These are phyloP conservation scores for Neostethus bicornis DNA, from an alignment of 2,797 vertebrate species.

Conservation along the genomic window DNA sequence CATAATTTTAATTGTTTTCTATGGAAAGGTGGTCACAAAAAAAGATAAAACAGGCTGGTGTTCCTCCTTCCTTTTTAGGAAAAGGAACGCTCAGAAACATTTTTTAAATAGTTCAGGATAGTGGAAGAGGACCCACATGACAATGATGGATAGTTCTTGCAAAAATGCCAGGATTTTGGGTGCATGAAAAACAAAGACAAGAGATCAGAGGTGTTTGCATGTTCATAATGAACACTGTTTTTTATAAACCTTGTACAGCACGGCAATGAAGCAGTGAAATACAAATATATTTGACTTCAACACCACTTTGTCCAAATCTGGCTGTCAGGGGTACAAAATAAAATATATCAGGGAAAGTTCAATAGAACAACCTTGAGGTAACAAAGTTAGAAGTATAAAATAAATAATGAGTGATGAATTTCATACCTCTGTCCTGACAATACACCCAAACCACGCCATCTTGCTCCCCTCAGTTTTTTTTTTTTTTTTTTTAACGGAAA, in stretches of 20 bases:
- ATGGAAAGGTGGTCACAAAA: constrained; percentile 40
- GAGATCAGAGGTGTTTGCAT: constrained; percentile 20
- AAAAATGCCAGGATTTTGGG: constrained; percentile 29
- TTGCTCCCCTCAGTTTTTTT: too few species aligned
- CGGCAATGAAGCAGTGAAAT: constrained; percentile 30
- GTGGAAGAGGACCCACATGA: constrained; percentile 52
- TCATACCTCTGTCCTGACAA: too few species aligned
- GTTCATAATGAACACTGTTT: constrained; percentile 24
- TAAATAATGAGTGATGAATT: background rate
- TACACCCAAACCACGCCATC: too few species aligned
- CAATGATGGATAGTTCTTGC: constrained; percentile 52
- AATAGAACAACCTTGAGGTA: too few species aligned
- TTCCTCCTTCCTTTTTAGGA: constrained; percentile 72
- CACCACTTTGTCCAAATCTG: too few species aligned
- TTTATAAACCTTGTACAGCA: constrained; percentile 8
- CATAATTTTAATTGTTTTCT: constrained; percentile 42
- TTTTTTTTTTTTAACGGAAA: too few species aligned
- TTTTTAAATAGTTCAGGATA: constrained; percentile 68
- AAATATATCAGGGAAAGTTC: too few species aligned
- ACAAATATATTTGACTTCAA: too few species aligned
- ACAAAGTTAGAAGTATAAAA: background rate
- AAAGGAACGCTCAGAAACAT: constrained; percentile 56
- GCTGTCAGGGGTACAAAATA: too few species aligned
- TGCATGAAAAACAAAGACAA: constrained; percentile 10
- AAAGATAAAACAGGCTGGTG: constrained; percentile 22